Evolutionary conservation across 2,113 vertebrate species (phyloP).

Genomic region (Passer montanus): DNA sequence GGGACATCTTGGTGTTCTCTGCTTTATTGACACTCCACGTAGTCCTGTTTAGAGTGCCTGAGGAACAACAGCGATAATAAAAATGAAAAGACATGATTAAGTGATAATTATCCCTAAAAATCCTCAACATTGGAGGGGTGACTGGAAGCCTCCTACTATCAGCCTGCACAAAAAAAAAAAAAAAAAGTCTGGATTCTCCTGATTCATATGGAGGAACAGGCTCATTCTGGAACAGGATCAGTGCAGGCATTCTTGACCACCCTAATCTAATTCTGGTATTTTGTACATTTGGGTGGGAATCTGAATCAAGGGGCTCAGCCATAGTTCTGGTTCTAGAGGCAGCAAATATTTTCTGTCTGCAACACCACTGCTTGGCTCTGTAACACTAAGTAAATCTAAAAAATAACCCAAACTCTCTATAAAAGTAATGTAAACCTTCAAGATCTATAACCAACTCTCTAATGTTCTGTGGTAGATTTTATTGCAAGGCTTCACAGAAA

Average conservation of each 20-base stretch:
- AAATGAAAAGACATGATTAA: background rate
- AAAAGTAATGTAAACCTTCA: conserved; percentile 30
- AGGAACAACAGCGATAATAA: background rate
- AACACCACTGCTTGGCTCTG: background rate
- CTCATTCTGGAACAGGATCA: background rate
- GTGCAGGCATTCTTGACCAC: background rate
- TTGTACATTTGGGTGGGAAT: background rate
- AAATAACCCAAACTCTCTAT: background rate
- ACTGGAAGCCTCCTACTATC: background rate
- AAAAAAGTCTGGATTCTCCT: background rate
- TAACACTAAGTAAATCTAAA: conserved; percentile 22
- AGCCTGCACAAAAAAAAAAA: background rate
- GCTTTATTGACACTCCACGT: background rate
- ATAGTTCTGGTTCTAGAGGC: background rate
- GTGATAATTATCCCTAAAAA: background rate
- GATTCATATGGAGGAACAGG: background rate
- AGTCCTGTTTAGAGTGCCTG: background rate
- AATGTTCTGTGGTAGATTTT: conserved; percentile 27
- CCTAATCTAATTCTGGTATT: background rate
- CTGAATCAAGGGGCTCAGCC: background rate
- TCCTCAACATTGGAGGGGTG: background rate
- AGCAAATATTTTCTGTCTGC: conserved; percentile 9
- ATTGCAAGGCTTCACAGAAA: conserved; percentile 28
- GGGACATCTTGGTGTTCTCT: background rate
- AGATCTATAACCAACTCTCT: conserved; percentile 7